phyloP scores from a whole-genome alignment of 2,888 invertebrate genomes.

The Allacma fusca region DNA sequence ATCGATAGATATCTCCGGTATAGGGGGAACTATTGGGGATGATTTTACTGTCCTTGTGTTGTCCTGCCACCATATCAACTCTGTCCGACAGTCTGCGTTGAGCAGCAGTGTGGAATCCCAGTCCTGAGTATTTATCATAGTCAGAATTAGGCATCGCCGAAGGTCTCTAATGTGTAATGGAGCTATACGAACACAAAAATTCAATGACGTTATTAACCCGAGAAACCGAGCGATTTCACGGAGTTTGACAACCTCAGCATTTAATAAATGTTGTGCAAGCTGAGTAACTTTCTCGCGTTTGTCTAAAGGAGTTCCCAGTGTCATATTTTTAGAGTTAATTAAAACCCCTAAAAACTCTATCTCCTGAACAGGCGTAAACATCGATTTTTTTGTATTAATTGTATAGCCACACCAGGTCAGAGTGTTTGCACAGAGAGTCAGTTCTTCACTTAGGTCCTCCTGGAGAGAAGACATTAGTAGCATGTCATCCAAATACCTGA shows the following conservation, averaged over 20 bases:
- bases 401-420: background rate
- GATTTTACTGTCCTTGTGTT: background rate
- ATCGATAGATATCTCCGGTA: background rate
- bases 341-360: background rate
- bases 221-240: background rate
- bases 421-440: background rate
- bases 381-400: background rate
- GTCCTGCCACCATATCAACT: background rate
- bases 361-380: background rate
- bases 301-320: background rate
- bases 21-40: background rate
- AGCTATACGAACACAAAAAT: no score
- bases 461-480: background rate
- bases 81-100: background rate
- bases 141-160: no score
- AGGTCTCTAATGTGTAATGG: no score
- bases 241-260: background rate
- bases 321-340: background rate
- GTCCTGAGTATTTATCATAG: background rate
- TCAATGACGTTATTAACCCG: background rate
- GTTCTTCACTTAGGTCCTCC: background rate
- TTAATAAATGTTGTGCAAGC: no score
- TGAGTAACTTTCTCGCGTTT: no score
- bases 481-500: conserved; percentile 13
- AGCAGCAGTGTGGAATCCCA: background rate